Percentiles rank a stretch among this genome's conserved stretches.
Conservation (phyloP, 2,797 vertebrate species). For the Eospalax fontanierii region DNA sequence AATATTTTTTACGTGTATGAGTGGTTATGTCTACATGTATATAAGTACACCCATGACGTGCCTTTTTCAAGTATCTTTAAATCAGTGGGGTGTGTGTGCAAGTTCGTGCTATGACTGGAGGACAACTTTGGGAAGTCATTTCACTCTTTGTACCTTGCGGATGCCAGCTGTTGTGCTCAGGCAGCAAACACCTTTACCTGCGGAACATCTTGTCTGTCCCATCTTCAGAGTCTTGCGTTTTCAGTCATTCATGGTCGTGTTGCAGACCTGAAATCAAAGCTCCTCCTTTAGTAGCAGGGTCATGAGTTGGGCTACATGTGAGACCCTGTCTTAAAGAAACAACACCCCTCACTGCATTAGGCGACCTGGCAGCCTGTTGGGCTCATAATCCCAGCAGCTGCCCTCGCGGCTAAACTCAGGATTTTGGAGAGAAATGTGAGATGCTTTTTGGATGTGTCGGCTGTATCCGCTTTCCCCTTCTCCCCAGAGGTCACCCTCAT, state of each 20-base stretch:
- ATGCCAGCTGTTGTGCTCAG: too few relatives aligned
- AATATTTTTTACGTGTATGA: too few relatives aligned
- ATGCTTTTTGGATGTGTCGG: not conserved
- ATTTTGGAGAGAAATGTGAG: not conserved
- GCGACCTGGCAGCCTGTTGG: not conserved
- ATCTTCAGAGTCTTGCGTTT: not conserved
- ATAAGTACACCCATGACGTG: too few relatives aligned
- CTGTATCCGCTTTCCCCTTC: not conserved
- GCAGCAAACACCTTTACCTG: not conserved
- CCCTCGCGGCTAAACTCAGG: not conserved
- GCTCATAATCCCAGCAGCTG: conserved; percentile 11
- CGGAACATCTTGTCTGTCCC: too few relatives aligned
- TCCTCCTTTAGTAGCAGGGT: not conserved
- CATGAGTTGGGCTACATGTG: not conserved
- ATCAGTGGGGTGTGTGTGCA: too few relatives aligned
- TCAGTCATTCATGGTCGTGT: not conserved
- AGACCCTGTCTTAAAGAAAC: not conserved
- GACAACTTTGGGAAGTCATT: too few relatives aligned
- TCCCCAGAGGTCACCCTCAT: not conserved
- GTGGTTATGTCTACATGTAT: too few relatives aligned
- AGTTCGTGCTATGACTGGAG: too few relatives aligned
- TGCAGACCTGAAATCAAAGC: not conserved
- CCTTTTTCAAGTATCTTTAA: too few relatives aligned
- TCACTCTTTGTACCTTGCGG: not conserved
- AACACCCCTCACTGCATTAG: not conserved